Base-by-base conservation (phyloP, 1,140 invertebrate genomes). In the Homalodisca vitripennis region DNA sequence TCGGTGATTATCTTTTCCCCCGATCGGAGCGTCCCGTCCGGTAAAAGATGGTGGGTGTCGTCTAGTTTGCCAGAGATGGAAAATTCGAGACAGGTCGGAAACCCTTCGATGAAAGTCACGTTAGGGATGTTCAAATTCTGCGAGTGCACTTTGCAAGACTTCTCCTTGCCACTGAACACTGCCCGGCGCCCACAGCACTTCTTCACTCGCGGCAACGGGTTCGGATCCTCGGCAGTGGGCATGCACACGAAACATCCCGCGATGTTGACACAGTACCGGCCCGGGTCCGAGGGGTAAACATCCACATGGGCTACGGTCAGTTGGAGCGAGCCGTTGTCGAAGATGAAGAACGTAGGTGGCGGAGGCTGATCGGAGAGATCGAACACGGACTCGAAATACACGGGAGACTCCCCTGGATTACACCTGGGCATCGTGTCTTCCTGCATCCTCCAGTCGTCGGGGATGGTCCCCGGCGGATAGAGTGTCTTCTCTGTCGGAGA, bases 111-210 rank as follows among this genome's bases (percentile, higher is more conserved):
- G 27, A 71, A 62, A 60, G 51, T 62, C 0, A 71, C 64, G 30
- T 73, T 67, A 41, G 69, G 47, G 26, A 48, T 63, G 13, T 63
- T 30, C 17, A 71, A 68, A 12, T 67, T 51, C 29, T 73, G 10
- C 70, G 66, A 0, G 69, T 73, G 20, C 74, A 79, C 14, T 65
- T 80, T 71, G 75, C 83, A 82, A 63, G 80, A 73, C 72, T 80
- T 81, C 66, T 77, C 83, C 51, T 77, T 79, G 71, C 83, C 81
- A 71, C 83, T 84, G 75, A 85, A 90, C 62, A 81, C 78, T 3
- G 83, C 81, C 67, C 82, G 78, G 68, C 83, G 73, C 27, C 86
- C 83, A 72, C 87, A 87, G 70, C 87, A 88, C 77, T 88, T 84
- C 71, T 80, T 80, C 41, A 85, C 75, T 57, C 76, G 75, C 20